These are phyloP conservation scores for Dryomyza anilis DNA, from an alignment of 2,888 invertebrate genomes.

Conservation along the genomic window DNA sequence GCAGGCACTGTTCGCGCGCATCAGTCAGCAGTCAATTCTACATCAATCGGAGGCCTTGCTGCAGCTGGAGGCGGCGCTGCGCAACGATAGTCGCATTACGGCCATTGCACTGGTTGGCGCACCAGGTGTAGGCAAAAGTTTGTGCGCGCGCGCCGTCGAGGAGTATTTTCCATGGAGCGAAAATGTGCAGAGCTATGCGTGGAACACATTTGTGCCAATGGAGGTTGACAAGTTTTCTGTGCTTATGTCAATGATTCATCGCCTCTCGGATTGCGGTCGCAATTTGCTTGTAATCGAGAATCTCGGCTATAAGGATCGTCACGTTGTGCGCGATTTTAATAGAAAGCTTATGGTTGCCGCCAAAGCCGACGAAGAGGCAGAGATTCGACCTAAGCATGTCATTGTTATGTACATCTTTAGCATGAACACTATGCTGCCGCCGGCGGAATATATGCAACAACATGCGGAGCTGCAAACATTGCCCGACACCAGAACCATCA, in stretches of 20 bases:
- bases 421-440: slow-evolving; percentile 39
- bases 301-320: slow-evolving; percentile 41
- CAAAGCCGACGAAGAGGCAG: background rate
- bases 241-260: slow-evolving; percentile 32
- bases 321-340: slow-evolving; percentile 43
- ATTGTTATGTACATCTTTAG: slow-evolving; percentile 52
- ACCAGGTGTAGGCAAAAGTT: slow-evolving; percentile 54
- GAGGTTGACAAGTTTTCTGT: slow-evolving; percentile 31
- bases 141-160: slow-evolving; percentile 43
- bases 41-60: slow-evolving; percentile 43
- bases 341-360: slow-evolving; percentile 21
- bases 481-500: slow-evolving; percentile 40
- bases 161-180: slow-evolving; percentile 54
- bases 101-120: slow-evolving; percentile 50
- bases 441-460: slow-evolving; percentile 27
- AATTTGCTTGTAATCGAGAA: slow-evolving; percentile 57
- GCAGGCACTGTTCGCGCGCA: slow-evolving; percentile 34
- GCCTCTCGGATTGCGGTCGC: slow-evolving; percentile 50
- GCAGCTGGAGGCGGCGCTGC: slow-evolving; percentile 42
- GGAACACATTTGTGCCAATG: slow-evolving; percentile 41
- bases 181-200: slow-evolving; percentile 48
- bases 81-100: slow-evolving; percentile 39
- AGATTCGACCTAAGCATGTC: slow-evolving; percentile 34
- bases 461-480: slow-evolving; percentile 35
- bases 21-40: slow-evolving; percentile 39